These are phyloP conservation scores for Ypsolopha scabrella DNA, from an alignment of 2,888 invertebrate genomes.

Conservation along the genomic window DNA sequence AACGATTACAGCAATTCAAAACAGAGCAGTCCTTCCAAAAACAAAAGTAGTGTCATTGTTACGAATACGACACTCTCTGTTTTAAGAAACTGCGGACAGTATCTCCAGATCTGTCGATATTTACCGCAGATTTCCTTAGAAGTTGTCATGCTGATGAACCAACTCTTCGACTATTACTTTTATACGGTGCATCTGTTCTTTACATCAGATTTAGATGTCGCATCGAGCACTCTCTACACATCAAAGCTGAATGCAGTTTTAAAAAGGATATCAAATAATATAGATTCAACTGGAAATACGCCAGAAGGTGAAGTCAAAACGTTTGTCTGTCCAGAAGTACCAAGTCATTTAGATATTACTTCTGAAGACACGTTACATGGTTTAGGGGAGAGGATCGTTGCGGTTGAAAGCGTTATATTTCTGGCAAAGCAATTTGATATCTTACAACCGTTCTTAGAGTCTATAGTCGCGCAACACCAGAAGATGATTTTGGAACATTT, in stretches of 20 bases:
- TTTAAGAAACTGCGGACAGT: constrained; percentile 88
- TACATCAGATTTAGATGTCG: constrained; percentile 77
- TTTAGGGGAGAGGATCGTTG: constrained; percentile 87
- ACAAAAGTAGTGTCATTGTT: constrained; percentile 73
- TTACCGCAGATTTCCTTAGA: constrained; percentile 91
- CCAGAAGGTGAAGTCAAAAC: constrained; percentile 33
- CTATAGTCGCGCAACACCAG: constrained; percentile 80
- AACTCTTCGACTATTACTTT: constrained; percentile 94
- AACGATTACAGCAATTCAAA: constrained; percentile 22
- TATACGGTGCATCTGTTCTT: constrained; percentile 91
- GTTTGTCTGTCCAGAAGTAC: constrained; percentile 32
- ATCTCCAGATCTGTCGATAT: constrained; percentile 92
- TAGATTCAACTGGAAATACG: constrained; percentile 53
- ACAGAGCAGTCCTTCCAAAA: constrained; percentile 39
- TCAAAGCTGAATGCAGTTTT: constrained; percentile 79
- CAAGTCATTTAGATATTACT: constrained; percentile 37
- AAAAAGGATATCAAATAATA: constrained; percentile 81
- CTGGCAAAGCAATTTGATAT: constrained; percentile 89
- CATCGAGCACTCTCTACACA: constrained; percentile 71
- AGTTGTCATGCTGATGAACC: constrained; percentile 91
- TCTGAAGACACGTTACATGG: constrained; percentile 82
- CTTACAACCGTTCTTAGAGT: constrained; percentile 87
- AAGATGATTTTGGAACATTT: constrained; percentile 78
- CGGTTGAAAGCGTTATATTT: constrained; percentile 93
- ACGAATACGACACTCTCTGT: constrained; percentile 95